A percentile compares a stretch with the other conserved stretches of the same genome.
Conservation (phyloP, 2,888 invertebrate species). For the Antheraea yamamai region DNA sequence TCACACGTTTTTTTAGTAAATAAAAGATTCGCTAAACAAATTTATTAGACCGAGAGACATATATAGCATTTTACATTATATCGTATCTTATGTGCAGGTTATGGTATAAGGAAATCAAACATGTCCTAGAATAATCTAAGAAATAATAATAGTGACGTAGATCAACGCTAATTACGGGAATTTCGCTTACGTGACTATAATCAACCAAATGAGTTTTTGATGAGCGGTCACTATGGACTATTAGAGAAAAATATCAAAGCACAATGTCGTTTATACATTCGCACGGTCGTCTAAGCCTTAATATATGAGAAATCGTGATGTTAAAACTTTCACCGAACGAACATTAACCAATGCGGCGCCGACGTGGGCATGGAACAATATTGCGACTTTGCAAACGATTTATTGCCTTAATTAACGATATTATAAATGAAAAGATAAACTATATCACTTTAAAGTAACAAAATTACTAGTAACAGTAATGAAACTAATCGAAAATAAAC, state of each 20-base stretch:
- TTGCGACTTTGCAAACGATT: slow-evolving; percentile 15
- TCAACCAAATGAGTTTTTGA: slow-evolving; percentile 67
- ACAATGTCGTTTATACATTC: slow-evolving; percentile 65
- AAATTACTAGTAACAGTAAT: too few relatives aligned
- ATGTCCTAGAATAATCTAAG: neutral
- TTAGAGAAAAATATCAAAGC: slow-evolving; percentile 52
- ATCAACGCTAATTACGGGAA: slow-evolving; percentile 41
- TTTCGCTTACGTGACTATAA: slow-evolving; percentile 37
- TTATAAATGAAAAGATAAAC: neutral
- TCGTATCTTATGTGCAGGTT: neutral
- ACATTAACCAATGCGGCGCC: slow-evolving; percentile 49
- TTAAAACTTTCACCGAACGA: slow-evolving; percentile 70
- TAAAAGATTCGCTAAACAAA: neutral
- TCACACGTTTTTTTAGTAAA: neutral
- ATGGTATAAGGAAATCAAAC: neutral
- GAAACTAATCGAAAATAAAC: too few relatives aligned
- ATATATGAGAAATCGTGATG: slow-evolving; percentile 78
- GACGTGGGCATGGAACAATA: slow-evolving; percentile 9
- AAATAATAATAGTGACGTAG: neutral
- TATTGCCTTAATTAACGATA: neutral
- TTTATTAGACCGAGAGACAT: slow-evolving; percentile 1
- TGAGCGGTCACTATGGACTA: slow-evolving; percentile 53
- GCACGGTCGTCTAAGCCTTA: slow-evolving; percentile 63
- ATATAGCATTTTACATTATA: neutral
- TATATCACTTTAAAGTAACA: too few relatives aligned